Base-by-base conservation (phyloP, 2,888 invertebrate genomes). In the Lissocephala sabroskyi region DNA sequence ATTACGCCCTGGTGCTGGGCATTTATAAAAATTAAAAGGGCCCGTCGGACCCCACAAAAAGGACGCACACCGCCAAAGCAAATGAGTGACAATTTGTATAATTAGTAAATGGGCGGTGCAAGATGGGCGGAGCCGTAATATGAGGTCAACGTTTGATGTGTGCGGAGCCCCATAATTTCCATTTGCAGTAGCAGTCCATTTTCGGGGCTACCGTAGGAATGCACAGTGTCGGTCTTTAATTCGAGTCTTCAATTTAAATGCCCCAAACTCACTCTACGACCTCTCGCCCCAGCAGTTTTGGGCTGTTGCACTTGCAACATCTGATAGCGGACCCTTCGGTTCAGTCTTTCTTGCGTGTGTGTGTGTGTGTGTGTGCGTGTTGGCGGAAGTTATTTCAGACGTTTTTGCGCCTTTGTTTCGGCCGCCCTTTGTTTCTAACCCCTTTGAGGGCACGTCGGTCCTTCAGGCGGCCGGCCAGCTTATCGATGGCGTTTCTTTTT, bases 311-410 rank as follows among this genome's bases (percentile, higher is more conserved):
- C 65, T 74, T 68, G 58, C 57, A 51, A 41, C 65, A 73, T 68
- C 70, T 62, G 74, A 73, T 67, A 73, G 66, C 32, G 14, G 17
- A 14, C 32, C n/a, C 28, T 11, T 40, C 11, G n/a, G n/a, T 23
- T 3, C 13, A 35, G 14, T 45, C 14, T 39, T n/a, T 16, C 18
- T 2, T 16, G n/a, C n/a, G 14, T n/a, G n/a, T 23, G 11, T 13
- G 28, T 46, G 29, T 14, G 45, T 37, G 40, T 56, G 57, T 68
- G 63, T 63, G 70, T 64, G 70, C 75, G 49, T 52, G 40, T 35
- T 39, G 59, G 52, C 68, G 70, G 70, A 70, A 70, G 75, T 70
- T 65, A 70, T 75, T 70, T 74, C 58, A 70, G 63, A 75, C 75
- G 63, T 67, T 74, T 70, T 73, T 65, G 70, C 64, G 61, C 62